Evolutionary conservation across 2,888 invertebrate genomes (phyloP), one percentile per base, ranked within the genome.

Genomic region (Ectropis crepuscularia): DNA sequence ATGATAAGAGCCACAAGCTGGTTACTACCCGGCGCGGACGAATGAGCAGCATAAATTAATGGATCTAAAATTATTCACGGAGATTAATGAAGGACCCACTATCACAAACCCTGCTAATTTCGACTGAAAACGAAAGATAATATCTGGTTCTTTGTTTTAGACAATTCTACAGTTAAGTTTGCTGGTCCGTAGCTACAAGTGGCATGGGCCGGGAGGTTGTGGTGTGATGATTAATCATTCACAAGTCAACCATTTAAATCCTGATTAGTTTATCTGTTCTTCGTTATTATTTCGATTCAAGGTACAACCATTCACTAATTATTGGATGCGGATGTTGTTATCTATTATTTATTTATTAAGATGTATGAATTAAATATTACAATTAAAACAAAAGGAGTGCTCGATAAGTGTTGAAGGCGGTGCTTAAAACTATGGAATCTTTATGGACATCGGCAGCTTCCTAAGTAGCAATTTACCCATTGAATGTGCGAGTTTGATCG

Each of bases 21-120:
- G 59, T 59, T 53, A 59, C 11, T 11, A 61, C 49, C 11, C 41
- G 51, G 43, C 48, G 10, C 43, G 37, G 50, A 57, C 37, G 57
- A 51, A 57, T 57, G 57, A 62, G 53, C 51, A 43, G 57, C 62
- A 63, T 63, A 63, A 63, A 63, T 63, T 63, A 63, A 53, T 53
- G 62, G 7, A n/a, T 10, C 41, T 41, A 41, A 16, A 51, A 16
- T 42, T 41, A 41, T 10, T 11, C 6, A 10, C n/a, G n/a, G n/a
- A 16, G n/a, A 5, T 41, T n/a, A 42, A 51, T 41, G 51, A 16
- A 41, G 41, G 51, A 28, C 28, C 41, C 9, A 51, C 39, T 9
- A 41, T 51, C 12, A 5, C 5, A 16, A 16, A 51, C 12, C 10
- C 6, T 11, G 45, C 4, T 45, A 12, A 7, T 0, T 6, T 6